A percentile compares a stretch with the other conserved stretches of the same genome.
These are phyloP conservation scores for Brachypodius melanocephalos DNA, from an alignment of 2,113 vertebrate genomes.

Conservation along the genomic window DNA sequence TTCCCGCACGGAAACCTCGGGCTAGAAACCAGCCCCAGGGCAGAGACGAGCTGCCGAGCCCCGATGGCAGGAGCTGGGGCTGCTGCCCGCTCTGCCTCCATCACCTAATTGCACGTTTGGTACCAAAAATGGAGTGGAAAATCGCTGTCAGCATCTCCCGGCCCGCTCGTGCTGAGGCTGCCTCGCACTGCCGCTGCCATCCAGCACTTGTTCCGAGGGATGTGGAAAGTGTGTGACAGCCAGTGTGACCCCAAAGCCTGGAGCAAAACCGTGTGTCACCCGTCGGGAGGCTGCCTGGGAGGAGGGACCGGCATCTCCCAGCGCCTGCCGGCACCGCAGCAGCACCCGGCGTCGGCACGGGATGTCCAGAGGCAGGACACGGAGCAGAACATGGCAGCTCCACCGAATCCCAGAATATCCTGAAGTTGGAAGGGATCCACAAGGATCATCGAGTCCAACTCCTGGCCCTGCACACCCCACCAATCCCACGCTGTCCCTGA, in stretches of 20 bases:
- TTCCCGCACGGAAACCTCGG: not conserved
- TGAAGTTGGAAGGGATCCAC: not conserved
- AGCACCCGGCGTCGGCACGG: not conserved
- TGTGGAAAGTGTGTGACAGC: not conserved
- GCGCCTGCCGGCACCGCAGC: not conserved
- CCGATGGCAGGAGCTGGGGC: not conserved
- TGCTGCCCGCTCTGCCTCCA: not conserved
- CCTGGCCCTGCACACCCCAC: not conserved
- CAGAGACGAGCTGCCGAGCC: not conserved
- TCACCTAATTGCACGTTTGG: not conserved
- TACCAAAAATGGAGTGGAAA: constrained; percentile 62
- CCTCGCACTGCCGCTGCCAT: not conserved
- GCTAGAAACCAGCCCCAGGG: not conserved
- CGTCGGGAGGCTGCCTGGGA: accelerated
- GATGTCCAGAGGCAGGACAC: not conserved
- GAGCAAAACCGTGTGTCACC: not conserved
- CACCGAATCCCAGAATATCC: not conserved
- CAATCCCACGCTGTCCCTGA: not conserved
- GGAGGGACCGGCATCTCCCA: not conserved
- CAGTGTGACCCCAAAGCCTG: not conserved
- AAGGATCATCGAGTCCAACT: not conserved
- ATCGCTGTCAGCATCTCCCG: not conserved
- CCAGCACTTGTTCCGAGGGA: not conserved
- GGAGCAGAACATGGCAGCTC: not conserved
- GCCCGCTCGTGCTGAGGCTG: not conserved